These are phyloP conservation scores for Falco cherrug DNA, from an alignment of 2,797 vertebrate genomes.

Conservation along the genomic window DNA sequence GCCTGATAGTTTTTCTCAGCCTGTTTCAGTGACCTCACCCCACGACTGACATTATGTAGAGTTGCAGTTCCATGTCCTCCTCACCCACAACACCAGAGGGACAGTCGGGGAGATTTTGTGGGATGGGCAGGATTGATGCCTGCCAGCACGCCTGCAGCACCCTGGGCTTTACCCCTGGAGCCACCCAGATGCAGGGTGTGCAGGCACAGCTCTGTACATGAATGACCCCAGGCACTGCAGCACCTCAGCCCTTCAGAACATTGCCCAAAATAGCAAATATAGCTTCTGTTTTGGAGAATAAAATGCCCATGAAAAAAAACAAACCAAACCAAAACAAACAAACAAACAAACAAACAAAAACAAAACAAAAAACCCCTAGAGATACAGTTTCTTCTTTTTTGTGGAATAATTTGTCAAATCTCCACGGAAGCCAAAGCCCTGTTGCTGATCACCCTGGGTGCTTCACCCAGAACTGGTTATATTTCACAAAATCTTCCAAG, in stretches of 20 bases:
- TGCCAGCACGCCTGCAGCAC: too few species aligned
- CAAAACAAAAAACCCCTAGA: not conserved
- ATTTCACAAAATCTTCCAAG: not conserved
- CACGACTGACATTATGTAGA: not conserved
- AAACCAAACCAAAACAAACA: too few species aligned
- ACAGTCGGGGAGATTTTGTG: too few species aligned
- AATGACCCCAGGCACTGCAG: not conserved
- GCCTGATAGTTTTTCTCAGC: not conserved
- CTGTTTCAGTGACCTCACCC: not conserved
- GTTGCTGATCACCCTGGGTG: too few species aligned
- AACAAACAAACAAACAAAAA: too few species aligned
- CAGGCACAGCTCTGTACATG: not conserved
- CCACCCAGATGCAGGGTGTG: not conserved
- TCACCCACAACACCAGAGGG: too few species aligned
- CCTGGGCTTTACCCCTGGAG: not conserved
- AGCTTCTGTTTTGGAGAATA: not conserved
- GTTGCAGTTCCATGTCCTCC: not conserved
- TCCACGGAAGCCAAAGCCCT: not conserved
- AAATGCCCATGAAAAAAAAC: not conserved
- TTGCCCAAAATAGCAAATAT: not conserved
- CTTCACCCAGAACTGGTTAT: not conserved
- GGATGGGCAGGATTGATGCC: accelerated
- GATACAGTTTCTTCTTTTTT: not conserved
- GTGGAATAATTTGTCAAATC: not conserved
- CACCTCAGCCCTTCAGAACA: not conserved